Base-by-base conservation (phyloP, 2,113 vertebrate species). In the Lophius piscatorius region DNA sequence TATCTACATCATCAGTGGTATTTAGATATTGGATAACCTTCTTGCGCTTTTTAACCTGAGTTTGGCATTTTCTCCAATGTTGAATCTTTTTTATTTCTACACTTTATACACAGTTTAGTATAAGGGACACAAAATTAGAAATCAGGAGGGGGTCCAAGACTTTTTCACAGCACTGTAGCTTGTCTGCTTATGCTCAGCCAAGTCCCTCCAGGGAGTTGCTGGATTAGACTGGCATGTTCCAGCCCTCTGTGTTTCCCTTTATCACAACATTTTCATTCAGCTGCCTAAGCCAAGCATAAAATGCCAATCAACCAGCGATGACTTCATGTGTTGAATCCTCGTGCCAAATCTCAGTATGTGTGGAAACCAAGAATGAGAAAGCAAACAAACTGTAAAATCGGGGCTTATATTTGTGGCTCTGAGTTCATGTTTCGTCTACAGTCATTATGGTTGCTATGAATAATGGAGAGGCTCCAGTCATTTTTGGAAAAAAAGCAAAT, bases 311-410 rank as follows among this genome's bases (percentile, higher is more conserved):
- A 22, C 34, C 31, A 22, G 34, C 2, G 17, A 31, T 76, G 80
- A 73, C 28, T 18, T 80, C 69, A 74, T 80, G 35, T 51, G 44
- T 23, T 60, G 60, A 74, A 76, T 57, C 60, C 46, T n/a, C 23
- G 34, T 46, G 38, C 63, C 16, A 24, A 48, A 38, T 44, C 26
- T 20, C 34, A 42, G 20, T n/a, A n/a, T n/a, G n/a, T n/a, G n/a
- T n/a, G n/a, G 52, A 59, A 10, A 14, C 55, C 36, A 36, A 64
- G 57, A 33, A 21, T 62, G 22, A 9, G 3, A 66, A 76, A 76
- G 46, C 49, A 70, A 59, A 74, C 18, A 60, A 3, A 5, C 33
- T 36, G 39, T 69, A 49, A 49, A 46, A 31, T 20, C 16, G 26
- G 22, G 35, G 23, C 21, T 41, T 41, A 17, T 16, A 9, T n/a